Evolutionary conservation across 2,888 invertebrate species (phyloP).

Genomic region (Dryomyza anilis): DNA sequence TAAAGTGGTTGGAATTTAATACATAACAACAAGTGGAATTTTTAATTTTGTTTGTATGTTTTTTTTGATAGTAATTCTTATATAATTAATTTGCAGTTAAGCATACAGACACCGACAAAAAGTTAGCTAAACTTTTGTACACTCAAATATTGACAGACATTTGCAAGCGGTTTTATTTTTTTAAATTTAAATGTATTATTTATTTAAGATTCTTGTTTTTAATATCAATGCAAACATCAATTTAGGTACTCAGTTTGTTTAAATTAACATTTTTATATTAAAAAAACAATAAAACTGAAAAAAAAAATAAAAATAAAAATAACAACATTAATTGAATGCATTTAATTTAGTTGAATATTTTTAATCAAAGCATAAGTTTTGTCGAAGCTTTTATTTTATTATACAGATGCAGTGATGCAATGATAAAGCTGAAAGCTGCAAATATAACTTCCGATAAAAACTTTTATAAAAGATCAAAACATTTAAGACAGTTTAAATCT

Average conservation of each 20-base stretch:
- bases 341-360: too few relatives aligned
- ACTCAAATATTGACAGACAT: conserved; percentile 16
- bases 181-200: neutral
- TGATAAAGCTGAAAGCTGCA: too few relatives aligned
- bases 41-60: neutral
- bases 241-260: neutral
- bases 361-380: too few relatives aligned
- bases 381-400: too few relatives aligned
- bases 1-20: neutral
- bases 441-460: too few relatives aligned
- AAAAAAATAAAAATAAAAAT: too few relatives aligned
- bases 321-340: too few relatives aligned
- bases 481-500: too few relatives aligned
- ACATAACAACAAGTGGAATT: neutral
- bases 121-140: neutral
- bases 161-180: conserved; percentile 11
- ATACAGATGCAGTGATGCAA: too few relatives aligned
- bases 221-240: conserved; percentile 3
- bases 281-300: too few relatives aligned
- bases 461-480: too few relatives aligned
- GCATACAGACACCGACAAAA: conserved; percentile 3
- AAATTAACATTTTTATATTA: neutral
- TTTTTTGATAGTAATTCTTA: neutral
- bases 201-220: neutral
- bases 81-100: neutral